These are phyloP conservation scores for Xyrauchen texanus DNA, from an alignment of 2,113 vertebrate genomes.

Conservation along the genomic window DNA sequence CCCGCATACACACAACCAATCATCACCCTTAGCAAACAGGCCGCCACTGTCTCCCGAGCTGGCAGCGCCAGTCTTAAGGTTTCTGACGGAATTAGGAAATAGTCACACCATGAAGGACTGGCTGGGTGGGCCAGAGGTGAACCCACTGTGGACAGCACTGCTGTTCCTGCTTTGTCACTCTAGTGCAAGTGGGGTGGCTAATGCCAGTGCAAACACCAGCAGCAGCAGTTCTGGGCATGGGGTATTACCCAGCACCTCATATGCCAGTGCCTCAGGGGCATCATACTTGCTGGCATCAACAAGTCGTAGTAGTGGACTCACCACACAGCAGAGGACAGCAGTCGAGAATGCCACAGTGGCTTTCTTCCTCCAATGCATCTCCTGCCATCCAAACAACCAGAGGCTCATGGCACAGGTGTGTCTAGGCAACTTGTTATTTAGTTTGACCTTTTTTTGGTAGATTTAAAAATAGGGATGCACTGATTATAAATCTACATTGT, in stretches of 20 bases:
- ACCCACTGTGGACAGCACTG: constrained; percentile 94
- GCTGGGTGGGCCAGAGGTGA: constrained; percentile 95
- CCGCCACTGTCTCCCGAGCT: constrained; percentile 87
- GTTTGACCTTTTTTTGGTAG: not conserved
- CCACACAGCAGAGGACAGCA: constrained; percentile 93
- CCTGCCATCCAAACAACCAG: constrained; percentile 97
- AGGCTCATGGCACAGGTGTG: constrained; percentile 93
- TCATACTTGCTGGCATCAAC: constrained; percentile 78
- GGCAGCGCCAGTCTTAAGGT: constrained; percentile 91
- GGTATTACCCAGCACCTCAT: constrained; percentile 69
- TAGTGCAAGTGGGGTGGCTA: constrained; percentile 81
- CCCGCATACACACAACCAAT: constrained; percentile 68
- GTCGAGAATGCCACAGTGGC: constrained; percentile 96
- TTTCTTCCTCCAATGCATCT: constrained; percentile 97
- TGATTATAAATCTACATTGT: no score
- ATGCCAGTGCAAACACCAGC: constrained; percentile 62
- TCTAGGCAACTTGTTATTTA: not conserved
- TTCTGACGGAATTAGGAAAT: constrained; percentile 96
- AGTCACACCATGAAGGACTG: constrained; percentile 99
- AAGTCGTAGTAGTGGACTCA: constrained; percentile 79
- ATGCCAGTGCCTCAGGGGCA: constrained; percentile 68
- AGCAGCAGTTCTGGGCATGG: constrained; percentile 31
- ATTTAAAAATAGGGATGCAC: no score
- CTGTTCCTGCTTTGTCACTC: constrained; percentile 96
- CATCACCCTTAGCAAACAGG: constrained; percentile 71